These are phyloP conservation scores for Gasterosteus aculeatus DNA, from an alignment of 2,113 vertebrate genomes.

Conservation along the genomic window DNA sequence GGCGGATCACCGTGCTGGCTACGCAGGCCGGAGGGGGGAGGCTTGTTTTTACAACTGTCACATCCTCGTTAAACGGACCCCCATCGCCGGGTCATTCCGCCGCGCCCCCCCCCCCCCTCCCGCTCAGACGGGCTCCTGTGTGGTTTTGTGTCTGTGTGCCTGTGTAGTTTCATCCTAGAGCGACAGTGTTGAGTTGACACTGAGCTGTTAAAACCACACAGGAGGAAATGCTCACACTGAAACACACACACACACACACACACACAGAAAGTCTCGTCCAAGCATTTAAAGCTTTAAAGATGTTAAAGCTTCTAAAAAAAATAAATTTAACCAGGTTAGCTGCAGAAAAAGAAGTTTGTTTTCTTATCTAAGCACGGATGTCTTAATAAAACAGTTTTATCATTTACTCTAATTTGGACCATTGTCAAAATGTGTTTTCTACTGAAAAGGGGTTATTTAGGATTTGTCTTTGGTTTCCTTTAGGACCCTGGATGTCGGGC, in stretches of 20 bases:
- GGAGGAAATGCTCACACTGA: conserved; percentile 28
- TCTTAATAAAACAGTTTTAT: neutral
- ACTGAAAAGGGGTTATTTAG: too few relatives aligned
- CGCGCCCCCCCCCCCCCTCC: too few relatives aligned
- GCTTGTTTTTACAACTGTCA: conserved; percentile 65
- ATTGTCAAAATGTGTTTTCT: neutral
- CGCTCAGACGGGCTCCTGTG: conserved; percentile 2
- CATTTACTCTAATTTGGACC: neutral
- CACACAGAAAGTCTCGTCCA: neutral
- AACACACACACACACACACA: neutral
- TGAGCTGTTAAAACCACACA: conserved; percentile 64
- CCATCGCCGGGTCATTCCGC: conserved; percentile 32
- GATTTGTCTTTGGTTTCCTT: too few relatives aligned
- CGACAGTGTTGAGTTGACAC: conserved; percentile 50
- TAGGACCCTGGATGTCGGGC: neutral
- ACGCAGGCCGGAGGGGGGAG: neutral
- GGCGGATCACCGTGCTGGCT: conserved; percentile 20
- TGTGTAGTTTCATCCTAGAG: conserved; percentile 12
- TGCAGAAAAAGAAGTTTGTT: neutral
- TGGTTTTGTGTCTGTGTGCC: conserved; percentile 5
- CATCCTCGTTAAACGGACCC: conserved; percentile 48
- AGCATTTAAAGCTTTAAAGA: neutral
- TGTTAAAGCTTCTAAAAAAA: neutral
- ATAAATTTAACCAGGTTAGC: neutral
- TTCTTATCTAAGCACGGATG: neutral